phyloP scores from a whole-genome alignment of 1,140 invertebrate species.

The Drosophila sp. region DNA sequence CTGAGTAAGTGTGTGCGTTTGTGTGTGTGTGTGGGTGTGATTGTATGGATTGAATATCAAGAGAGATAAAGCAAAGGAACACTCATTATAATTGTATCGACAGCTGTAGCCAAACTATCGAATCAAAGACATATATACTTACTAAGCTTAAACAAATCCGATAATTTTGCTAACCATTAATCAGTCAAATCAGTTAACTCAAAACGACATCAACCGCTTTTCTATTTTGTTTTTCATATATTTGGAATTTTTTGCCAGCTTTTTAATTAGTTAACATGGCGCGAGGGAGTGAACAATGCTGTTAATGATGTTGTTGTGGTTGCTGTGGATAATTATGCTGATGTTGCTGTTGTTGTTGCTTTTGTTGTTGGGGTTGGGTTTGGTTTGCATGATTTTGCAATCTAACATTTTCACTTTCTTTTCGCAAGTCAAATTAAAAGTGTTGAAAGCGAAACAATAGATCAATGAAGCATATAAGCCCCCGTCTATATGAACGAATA shows the following conservation, averaged over 20 bases:
- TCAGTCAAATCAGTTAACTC: conserved; percentile 34
- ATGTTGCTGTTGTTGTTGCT: conserved; percentile 19
- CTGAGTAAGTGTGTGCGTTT: no score
- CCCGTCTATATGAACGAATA: neutral
- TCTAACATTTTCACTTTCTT: conserved; percentile 37
- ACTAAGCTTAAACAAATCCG: conserved; percentile 25
- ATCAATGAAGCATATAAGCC: neutral
- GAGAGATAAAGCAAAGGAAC: conserved; percentile 2
- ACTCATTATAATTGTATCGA: conserved; percentile 23
- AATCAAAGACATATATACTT: conserved; percentile 4
- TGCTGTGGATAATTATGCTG: no score
- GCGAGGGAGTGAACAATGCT: conserved; percentile 20
- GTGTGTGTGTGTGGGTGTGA: no score
- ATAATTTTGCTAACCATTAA: conserved; percentile 27
- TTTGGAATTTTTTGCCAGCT: neutral
- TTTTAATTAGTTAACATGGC: conserved; percentile 44
- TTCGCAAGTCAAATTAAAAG: conserved; percentile 32
- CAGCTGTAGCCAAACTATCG: conserved; percentile 15
- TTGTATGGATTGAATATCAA: neutral
- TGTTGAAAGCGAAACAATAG: conserved; percentile 38
- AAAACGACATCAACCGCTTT: conserved; percentile 21
- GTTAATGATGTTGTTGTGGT: conserved; percentile 18
- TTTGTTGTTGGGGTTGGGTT: conserved; percentile 8
- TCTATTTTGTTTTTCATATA: no score
- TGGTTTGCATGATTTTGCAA: conserved; percentile 7